Conservation (phyloP, 2,888 invertebrate species). For the Dilophus febrilis region DNA sequence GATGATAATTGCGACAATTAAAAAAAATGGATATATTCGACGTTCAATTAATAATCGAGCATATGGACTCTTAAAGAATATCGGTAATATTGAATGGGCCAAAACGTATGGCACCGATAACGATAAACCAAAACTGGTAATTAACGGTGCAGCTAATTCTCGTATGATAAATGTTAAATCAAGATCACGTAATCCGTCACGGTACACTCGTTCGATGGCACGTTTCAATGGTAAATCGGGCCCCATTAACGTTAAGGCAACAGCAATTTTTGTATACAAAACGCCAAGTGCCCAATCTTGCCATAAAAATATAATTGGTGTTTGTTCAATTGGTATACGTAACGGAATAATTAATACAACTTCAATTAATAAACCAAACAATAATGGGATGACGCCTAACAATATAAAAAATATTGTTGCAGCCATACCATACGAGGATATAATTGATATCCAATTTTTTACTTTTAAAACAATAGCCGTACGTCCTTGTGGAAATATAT, state of each 20-base stretch:
- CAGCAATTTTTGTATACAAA: conserved; percentile 91
- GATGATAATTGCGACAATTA: conserved; percentile 50
- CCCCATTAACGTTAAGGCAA: conserved; percentile 94
- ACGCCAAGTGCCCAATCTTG: conserved; percentile 98
- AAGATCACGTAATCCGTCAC: conserved; percentile 86
- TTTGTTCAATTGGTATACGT: conserved; percentile 79
- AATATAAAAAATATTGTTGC: conserved; percentile 49
- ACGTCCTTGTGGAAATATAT: conserved; percentile 82
- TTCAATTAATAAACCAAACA: conserved; percentile 84
- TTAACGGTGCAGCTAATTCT: conserved; percentile 78
- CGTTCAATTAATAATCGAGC: conserved; percentile 62
- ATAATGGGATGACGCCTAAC: conserved; percentile 75
- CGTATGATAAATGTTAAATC: conserved; percentile 71
- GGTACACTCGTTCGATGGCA: conserved; percentile 83
- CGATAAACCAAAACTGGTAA: conserved; percentile 73
- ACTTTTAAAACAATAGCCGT: conserved; percentile 53
- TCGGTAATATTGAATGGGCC: conserved; percentile 58
- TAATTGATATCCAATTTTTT: conserved; percentile 55
- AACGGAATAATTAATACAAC: conserved; percentile 82
- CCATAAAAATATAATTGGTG: conserved; percentile 76
- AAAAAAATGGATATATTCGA: conserved; percentile 75
- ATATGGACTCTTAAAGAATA: conserved; percentile 43
- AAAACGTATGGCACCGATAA: conserved; percentile 86
- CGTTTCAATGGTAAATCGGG: conserved; percentile 88
- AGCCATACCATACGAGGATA: conserved; percentile 59